A percentile compares a stretch with the other conserved stretches of the same genome.
Conservation (phyloP, 2,797 vertebrate species). For the Neosilurus mollespiculum region DNA sequence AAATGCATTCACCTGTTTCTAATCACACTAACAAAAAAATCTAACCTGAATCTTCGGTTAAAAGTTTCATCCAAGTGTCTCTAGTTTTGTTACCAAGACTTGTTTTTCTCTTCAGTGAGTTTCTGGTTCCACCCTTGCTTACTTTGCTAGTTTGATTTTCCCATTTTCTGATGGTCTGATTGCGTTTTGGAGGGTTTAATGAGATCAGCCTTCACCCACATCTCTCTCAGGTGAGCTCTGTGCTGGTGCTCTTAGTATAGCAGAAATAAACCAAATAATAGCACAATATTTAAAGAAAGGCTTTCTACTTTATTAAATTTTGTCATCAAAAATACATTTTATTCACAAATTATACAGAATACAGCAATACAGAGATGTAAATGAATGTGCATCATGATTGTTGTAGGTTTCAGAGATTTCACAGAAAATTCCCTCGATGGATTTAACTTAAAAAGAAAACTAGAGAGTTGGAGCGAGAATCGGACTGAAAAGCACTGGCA, state of each 20-base stretch:
- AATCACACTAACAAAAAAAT: background rate
- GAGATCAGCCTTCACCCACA: background rate
- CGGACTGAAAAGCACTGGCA: background rate
- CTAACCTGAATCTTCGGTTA: background rate
- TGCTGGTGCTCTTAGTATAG: background rate
- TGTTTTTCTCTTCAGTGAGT: background rate
- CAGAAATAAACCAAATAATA: background rate
- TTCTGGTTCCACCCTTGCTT: background rate
- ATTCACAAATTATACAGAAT: conserved; percentile 35
- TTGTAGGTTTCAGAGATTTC: background rate
- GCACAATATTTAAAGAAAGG: conserved; percentile 4
- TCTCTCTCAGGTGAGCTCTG: background rate
- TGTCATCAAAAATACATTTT: conserved; percentile 30
- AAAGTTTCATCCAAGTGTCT: background rate
- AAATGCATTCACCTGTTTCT: background rate
- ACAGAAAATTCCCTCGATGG: background rate
- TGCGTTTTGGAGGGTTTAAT: background rate
- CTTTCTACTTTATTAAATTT: conserved; percentile 25
- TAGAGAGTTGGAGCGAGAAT: background rate
- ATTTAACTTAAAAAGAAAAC: background rate
- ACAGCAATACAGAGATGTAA: conserved; percentile 17
- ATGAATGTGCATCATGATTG: background rate
- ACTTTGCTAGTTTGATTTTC: background rate
- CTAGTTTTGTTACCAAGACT: background rate
- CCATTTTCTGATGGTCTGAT: background rate